Evolutionary conservation across 2,113 vertebrate species (phyloP).

Genomic region (Rhabdornis inornatus): DNA sequence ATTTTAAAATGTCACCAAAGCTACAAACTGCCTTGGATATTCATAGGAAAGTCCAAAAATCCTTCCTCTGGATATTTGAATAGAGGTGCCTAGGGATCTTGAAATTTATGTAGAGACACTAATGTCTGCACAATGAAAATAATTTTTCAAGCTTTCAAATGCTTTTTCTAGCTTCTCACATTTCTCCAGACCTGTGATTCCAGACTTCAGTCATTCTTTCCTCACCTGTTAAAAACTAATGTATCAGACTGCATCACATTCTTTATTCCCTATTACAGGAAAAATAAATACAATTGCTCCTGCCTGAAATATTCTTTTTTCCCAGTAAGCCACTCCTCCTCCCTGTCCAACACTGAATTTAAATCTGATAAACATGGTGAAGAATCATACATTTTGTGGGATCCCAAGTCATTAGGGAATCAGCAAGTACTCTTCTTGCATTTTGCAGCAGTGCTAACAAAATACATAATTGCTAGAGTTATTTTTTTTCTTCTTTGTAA

Average conservation of each 20-base stretch:
- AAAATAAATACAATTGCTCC: not conserved
- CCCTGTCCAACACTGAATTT: not conserved
- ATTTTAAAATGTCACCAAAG: not conserved
- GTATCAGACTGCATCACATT: not conserved
- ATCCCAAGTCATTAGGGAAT: not conserved
- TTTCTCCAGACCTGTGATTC: not conserved
- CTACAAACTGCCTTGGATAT: not conserved
- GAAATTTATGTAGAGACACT: not conserved
- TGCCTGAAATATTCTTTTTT: not conserved
- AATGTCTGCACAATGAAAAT: not conserved
- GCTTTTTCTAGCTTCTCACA: not conserved
- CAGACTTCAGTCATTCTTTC: not conserved
- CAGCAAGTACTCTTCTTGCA: not conserved
- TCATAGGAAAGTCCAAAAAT: not conserved
- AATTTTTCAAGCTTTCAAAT: not conserved
- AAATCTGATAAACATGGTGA: not conserved
- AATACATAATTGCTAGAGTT: not conserved
- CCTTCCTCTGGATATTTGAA: not conserved
- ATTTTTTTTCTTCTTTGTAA: conserved; percentile 6
- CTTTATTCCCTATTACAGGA: not conserved
- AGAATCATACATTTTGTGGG: not conserved
- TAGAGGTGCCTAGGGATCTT: not conserved
- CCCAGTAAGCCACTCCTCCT: not conserved
- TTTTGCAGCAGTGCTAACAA: not conserved
- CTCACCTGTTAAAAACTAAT: not conserved